phyloP scores from a whole-genome alignment of 2,113 vertebrate genomes.

The Ptychochromis oligacanthus region DNA sequence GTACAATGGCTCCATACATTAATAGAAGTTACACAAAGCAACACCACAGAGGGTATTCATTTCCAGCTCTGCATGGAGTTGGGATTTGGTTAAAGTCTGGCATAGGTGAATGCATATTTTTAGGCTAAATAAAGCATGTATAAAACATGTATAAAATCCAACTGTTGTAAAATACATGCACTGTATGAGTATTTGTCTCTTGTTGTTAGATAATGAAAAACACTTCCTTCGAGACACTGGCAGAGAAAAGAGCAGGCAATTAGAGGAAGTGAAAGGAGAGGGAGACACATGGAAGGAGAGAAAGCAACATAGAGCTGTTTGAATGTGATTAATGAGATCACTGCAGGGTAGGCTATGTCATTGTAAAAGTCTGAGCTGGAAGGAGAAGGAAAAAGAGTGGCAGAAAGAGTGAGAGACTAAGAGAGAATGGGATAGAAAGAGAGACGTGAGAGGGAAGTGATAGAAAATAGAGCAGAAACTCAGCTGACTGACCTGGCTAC shows the following conservation, averaged over 20 bases:
- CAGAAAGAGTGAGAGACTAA: slow-evolving; percentile 29
- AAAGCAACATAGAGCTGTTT: slow-evolving; percentile 63
- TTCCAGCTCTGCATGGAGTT: not conserved
- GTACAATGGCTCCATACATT: slow-evolving; percentile 13
- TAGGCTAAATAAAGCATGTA: slow-evolving; percentile 39
- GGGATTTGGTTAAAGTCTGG: slow-evolving; percentile 16
- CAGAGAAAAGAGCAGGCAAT: slow-evolving; percentile 74
- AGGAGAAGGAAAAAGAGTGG: slow-evolving; percentile 37
- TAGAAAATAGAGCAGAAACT: slow-evolving; percentile 40
- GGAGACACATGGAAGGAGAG: slow-evolving; percentile 46
- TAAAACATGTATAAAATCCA: slow-evolving; percentile 47
- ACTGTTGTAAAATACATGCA: slow-evolving; percentile 52
- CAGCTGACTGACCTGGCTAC: slow-evolving; percentile 28
- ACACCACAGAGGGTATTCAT: slow-evolving; percentile 5
- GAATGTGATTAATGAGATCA: slow-evolving; percentile 82
- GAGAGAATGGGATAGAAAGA: slow-evolving; percentile 16
- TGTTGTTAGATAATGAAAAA: slow-evolving; percentile 71
- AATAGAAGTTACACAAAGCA: slow-evolving; percentile 31
- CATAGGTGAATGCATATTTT: slow-evolving; percentile 11
- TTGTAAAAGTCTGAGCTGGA: slow-evolving; percentile 63
- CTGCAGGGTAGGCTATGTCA: slow-evolving; percentile 74
- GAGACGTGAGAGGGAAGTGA: not conserved
- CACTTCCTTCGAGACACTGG: slow-evolving; percentile 67
- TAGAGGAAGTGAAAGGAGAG: slow-evolving; percentile 62
- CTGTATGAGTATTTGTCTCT: slow-evolving; percentile 63